phyloP scores from a whole-genome alignment of 2,888 invertebrate species.

The Gryllus longicercus region DNA sequence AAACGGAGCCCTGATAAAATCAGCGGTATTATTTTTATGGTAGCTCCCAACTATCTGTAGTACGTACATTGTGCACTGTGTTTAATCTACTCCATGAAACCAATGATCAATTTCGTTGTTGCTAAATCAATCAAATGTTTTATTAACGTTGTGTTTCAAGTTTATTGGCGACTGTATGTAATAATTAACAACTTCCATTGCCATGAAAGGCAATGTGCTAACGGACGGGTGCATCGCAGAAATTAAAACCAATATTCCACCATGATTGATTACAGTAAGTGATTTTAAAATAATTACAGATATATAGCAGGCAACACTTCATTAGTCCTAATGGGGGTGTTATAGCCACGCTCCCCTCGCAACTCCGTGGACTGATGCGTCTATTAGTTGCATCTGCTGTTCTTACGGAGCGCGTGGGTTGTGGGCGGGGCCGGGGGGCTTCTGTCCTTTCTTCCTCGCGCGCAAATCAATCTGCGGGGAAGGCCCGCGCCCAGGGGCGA shows the following conservation, averaged over 20 bases:
- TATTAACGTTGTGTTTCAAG: constrained; percentile 5
- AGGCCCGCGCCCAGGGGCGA: no score
- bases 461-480: no score
- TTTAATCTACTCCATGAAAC: no score
- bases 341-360: not conserved
- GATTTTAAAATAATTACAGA: constrained; percentile 10
- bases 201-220: not conserved
- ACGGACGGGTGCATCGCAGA: not conserved
- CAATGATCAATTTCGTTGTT: no score
- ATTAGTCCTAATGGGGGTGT: not conserved
- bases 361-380: not conserved
- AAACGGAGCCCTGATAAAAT: no score
- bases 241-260: not conserved
- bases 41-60: no score
- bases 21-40: no score
- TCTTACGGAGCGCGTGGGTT: not conserved
- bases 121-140: no score
- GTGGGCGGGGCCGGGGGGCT: no score
- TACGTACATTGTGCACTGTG: no score
- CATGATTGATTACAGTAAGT: constrained; percentile 1
- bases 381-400: constrained; percentile 5
- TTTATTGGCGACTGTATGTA: not conserved
- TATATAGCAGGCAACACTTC: not conserved
- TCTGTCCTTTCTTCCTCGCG: no score
- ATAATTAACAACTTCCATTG: not conserved